Conservation (phyloP, 2,797 vertebrate genomes). For the Onychomys leucogaster region DNA sequence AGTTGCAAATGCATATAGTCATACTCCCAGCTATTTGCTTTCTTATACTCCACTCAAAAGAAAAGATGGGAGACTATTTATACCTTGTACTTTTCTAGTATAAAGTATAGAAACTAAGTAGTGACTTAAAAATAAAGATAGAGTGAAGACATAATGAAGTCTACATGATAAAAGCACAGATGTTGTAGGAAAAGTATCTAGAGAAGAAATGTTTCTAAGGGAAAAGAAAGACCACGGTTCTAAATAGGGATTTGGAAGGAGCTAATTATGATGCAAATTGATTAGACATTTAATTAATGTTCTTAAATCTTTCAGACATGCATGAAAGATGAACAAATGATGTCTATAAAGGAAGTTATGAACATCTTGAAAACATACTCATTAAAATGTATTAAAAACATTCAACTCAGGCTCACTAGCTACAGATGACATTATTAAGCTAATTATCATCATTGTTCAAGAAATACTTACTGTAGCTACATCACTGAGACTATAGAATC, state of each 20-base stretch:
- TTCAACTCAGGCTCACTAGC: conserved; percentile 64
- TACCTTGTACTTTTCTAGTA: conserved; percentile 19
- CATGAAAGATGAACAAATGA: conserved; percentile 80
- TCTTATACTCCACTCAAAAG: not conserved
- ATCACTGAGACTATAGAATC: conserved; percentile 25
- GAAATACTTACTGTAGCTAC: conserved; percentile 45
- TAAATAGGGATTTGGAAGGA: conserved; percentile 67
- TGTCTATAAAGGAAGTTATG: conserved; percentile 71
- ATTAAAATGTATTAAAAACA: conserved; percentile 80
- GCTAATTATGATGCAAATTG: conserved; percentile 79
- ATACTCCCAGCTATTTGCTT: not conserved
- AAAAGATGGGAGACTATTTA: not conserved
- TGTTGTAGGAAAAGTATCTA: not conserved
- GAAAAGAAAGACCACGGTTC: conserved; percentile 46
- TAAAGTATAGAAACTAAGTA: conserved; percentile 48
- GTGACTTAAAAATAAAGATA: conserved; percentile 25
- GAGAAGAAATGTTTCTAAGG: conserved; percentile 35
- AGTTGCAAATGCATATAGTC: not conserved
- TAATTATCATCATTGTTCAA: conserved; percentile 66
- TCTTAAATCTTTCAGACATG: conserved; percentile 76
- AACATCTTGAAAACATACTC: conserved; percentile 73
- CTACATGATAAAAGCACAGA: conserved; percentile 33
- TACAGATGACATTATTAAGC: conserved; percentile 69
- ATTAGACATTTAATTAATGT: conserved; percentile 77
- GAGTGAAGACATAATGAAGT: conserved; percentile 26